Base-by-base conservation (phyloP, 2,797 vertebrate genomes). In the Streptopelia turtur region DNA sequence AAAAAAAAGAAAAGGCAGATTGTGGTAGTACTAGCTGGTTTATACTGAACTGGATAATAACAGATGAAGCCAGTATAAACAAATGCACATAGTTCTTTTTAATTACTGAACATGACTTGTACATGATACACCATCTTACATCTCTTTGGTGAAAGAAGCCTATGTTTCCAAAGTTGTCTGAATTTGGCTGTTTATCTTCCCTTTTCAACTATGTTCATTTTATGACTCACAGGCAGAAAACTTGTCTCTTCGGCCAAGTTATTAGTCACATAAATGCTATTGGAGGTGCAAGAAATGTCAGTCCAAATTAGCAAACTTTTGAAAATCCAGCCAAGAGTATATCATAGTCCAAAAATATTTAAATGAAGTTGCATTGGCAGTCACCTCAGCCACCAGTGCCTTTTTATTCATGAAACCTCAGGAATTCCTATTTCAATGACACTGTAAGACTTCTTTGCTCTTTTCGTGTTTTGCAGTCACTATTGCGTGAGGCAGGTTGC, bases 211-310 rank as follows among this genome's bases (percentile, higher is more conserved):
- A 22, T 71, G 59, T 84, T 68, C 11, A 11, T 75, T 96, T 86
- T 79, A 72, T 96, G 95, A 97, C 93, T 94, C 95, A 94, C 23
- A 81, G 56, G 61, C 79, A 83, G 53, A 89, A 91, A 94, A 66
- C 52, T 56, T 76, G 5, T 84, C 0, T 0, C 60, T 93, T 89
- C 4, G 74, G 87, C 95, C 95, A 96, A 92, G 83, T 69, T 91
- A 59, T 96, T 96, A 97, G 85, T 94, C 93, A 97, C 74, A 56
- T 86, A 94, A 90, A 93, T 93, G 91, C 52, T 94, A 66, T 94
- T 84, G 83, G 47, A 96, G 56, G 89, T 92, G 82, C 71, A 85
- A 96, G 75, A 96, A 97, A 94, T 95, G 90, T 94, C 95, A 95
- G 71, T 68, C 75, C 89, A 94, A 93, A 94, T 92, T 89, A 85